Conservation (phyloP, 2,113 vertebrate species). For the Chrysemys picta region DNA sequence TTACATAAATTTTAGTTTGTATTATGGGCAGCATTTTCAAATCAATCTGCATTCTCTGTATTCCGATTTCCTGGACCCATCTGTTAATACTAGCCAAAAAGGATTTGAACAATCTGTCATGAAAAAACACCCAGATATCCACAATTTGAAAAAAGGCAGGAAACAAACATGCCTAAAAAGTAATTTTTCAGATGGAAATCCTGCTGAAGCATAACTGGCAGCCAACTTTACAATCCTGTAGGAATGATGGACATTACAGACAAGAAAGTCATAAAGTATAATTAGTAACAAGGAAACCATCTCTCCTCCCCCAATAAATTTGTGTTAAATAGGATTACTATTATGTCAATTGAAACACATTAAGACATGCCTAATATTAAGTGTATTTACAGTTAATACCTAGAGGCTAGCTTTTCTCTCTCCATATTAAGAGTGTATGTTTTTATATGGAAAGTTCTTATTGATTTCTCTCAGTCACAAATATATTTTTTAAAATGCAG, state of each 20-base stretch:
- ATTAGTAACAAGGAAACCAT: not conserved
- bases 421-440: not conserved
- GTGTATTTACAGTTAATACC: not conserved
- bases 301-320: not conserved
- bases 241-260: not conserved
- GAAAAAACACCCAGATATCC: not conserved
- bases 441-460: not conserved
- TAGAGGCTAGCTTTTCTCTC: not conserved
- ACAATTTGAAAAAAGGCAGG: not conserved
- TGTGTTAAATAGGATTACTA: not conserved
- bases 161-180: not conserved
- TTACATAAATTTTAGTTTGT: slow-evolving; percentile 9
- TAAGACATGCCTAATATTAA: not conserved
- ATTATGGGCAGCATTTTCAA: not conserved
- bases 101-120: not conserved
- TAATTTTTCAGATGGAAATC: slow-evolving; percentile 21
- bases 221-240: slow-evolving; percentile 15
- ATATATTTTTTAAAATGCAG: not conserved
- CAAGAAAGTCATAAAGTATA: slow-evolving; percentile 9
- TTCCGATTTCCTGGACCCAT: not conserved
- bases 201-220: slow-evolving; percentile 17
- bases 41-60: not conserved
- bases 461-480: not conserved
- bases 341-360: not conserved
- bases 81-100: not conserved